These are phyloP conservation scores for Apoda limacodes DNA, from an alignment of 2,888 invertebrate genomes.

Conservation along the genomic window DNA sequence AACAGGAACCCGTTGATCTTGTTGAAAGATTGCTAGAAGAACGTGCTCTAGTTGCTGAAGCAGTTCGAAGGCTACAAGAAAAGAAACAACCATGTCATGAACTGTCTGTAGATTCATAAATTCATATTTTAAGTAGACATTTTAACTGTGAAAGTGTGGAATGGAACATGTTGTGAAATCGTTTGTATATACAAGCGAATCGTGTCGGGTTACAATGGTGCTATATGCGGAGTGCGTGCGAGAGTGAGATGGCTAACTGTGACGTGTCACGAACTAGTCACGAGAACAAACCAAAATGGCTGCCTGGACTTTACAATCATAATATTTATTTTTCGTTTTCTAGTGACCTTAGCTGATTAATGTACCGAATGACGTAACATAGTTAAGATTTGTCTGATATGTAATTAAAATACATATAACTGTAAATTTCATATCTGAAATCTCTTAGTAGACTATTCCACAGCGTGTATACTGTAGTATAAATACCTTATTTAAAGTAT, in stretches of 20 bases:
- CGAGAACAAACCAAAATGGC: conserved; percentile 68
- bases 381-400: conserved; percentile 37
- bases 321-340: conserved; percentile 67
- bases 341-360: conserved; percentile 67
- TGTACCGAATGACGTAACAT: conserved; percentile 65
- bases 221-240: conserved; percentile 66
- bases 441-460: neutral
- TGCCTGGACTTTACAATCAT: conserved; percentile 65
- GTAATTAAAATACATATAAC: conserved; percentile 15
- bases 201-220: conserved; percentile 71
- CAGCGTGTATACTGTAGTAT: conserved; percentile 15
- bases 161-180: conserved; percentile 68
- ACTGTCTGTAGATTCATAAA: conserved; percentile 65
- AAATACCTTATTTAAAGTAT: conserved; percentile 27
- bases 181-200: conserved; percentile 66
- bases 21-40: conserved; percentile 60
- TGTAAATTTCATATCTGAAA: conserved; percentile 21
- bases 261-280: conserved; percentile 67
- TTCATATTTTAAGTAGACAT: conserved; percentile 52
- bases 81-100: conserved; percentile 62
- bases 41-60: conserved; percentile 65
- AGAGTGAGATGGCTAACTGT: conserved; percentile 57
- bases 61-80: conserved; percentile 63
- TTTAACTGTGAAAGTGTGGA: conserved; percentile 68
- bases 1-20: conserved; percentile 65